Conservation (phyloP, 2,888 invertebrate species). For the Epistrophe grossulariae region DNA sequence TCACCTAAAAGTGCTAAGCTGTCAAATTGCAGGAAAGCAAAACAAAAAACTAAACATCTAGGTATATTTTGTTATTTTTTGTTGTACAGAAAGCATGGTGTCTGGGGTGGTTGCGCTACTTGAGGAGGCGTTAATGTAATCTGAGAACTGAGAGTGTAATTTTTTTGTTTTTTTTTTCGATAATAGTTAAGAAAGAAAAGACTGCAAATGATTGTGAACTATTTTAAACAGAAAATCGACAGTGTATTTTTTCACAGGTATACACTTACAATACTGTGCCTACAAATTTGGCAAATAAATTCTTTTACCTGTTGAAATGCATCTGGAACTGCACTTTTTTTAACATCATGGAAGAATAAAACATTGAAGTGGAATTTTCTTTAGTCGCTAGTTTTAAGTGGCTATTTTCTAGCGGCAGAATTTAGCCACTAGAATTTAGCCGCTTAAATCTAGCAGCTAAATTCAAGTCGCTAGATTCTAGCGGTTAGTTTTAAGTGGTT, state of each 20-base stretch:
- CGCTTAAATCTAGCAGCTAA: too few relatives aligned
- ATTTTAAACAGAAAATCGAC: background rate
- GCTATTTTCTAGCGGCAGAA: too few relatives aligned
- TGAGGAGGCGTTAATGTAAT: constrained; percentile 53
- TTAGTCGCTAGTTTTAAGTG: too few relatives aligned
- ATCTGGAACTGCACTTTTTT: too few relatives aligned
- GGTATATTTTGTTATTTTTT: constrained; percentile 6
- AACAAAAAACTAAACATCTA: constrained; percentile 9
- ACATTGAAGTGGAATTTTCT: too few relatives aligned
- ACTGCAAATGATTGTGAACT: background rate
- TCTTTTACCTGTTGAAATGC: too few relatives aligned
- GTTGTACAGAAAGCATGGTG: constrained; percentile 4
- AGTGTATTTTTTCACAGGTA: background rate
- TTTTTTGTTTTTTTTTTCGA: background rate
- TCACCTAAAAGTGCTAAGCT: constrained; percentile 74
- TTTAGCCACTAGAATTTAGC: too few relatives aligned
- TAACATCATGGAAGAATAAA: too few relatives aligned
- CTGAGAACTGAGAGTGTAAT: background rate
- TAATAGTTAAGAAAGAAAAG: background rate
- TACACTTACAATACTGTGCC: background rate
- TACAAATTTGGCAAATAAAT: background rate
- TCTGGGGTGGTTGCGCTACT: constrained; percentile 8
- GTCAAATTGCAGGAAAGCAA: constrained; percentile 58
- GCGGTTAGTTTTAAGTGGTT: too few relatives aligned
- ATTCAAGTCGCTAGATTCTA: too few relatives aligned